Conservation (phyloP, 2,113 vertebrate genomes). For the Tenebrosternarchus preto region DNA sequence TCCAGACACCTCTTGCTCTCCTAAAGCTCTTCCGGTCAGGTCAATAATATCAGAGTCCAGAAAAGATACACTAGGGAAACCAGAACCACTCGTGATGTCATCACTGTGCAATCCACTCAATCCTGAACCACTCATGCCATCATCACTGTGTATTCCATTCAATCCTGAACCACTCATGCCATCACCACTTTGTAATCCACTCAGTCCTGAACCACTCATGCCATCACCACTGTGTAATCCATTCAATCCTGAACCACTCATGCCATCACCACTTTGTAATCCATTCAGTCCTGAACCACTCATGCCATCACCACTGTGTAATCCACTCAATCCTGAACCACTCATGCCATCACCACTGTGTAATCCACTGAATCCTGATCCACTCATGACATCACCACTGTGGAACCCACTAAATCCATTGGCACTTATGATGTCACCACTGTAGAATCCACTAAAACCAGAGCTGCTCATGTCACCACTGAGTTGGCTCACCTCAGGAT, state of each 20-base stretch:
- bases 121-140: conserved; percentile 62
- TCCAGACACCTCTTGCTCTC: conserved; percentile 81
- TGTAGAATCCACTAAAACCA: conserved; percentile 38
- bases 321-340: no score
- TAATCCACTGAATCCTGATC: no score
- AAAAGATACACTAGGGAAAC: conserved; percentile 53
- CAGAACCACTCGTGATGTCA: conserved; percentile 58
- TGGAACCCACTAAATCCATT: no score
- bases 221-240: not conserved
- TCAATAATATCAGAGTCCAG: conserved; percentile 75
- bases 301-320: no score
- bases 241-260: conserved; percentile 56
- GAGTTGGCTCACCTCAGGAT: conserved; percentile 75
- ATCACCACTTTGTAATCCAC: conserved; percentile 60
- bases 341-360: no score
- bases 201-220: conserved; percentile 67
- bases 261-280: conserved; percentile 17
- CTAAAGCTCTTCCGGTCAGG: conserved; percentile 68
- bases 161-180: conserved; percentile 58
- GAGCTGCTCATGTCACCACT: conserved; percentile 8
- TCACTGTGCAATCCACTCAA: conserved; percentile 66
- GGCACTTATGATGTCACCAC: conserved; percentile 12
- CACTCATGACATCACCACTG: no score
- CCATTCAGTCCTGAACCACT: no score
- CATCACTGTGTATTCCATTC: conserved; percentile 13